These are phyloP conservation scores for Adelges cooleyi DNA, from an alignment of 1,140 invertebrate genomes.

Conservation along the genomic window DNA sequence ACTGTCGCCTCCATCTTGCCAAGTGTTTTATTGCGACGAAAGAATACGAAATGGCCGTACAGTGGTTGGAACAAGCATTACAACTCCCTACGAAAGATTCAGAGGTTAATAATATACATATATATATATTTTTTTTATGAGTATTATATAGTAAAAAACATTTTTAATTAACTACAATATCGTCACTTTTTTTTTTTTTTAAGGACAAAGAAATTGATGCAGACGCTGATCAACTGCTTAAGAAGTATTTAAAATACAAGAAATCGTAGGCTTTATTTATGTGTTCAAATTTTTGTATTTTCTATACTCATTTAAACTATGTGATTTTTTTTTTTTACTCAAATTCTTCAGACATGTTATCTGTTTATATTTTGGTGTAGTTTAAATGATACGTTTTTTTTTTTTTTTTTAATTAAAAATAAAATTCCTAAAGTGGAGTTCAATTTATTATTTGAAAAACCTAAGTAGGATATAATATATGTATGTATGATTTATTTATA, in stretches of 20 bases:
- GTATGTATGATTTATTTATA: no score
- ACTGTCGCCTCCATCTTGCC: slow-evolving; percentile 57
- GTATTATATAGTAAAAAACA: no score
- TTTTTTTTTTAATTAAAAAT: no score
- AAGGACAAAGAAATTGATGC: slow-evolving; percentile 13
- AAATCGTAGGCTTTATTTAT: neutral
- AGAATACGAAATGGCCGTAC: slow-evolving; percentile 44
- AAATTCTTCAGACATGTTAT: neutral
- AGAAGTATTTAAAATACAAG: slow-evolving; percentile 22
- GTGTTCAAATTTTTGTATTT: neutral
- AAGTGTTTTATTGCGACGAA: slow-evolving; percentile 50
- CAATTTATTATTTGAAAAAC: no score
- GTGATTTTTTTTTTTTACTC: neutral
- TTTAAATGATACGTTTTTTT: no score
- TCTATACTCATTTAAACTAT: neutral
- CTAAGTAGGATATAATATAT: no score
- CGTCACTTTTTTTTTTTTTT: no score
- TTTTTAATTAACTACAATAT: no score
- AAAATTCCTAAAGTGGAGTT: no score
- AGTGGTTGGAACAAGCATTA: slow-evolving; percentile 45
- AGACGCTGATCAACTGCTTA: slow-evolving; percentile 13
- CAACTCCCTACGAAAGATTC: slow-evolving; percentile 29
- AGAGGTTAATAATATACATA: slow-evolving; percentile 30
- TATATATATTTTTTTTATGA: no score
- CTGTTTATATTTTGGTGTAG: neutral